Evolutionary conservation across 1,140 invertebrate species (phyloP).

Genomic region (Holcopasites calliopsidis): DNA sequence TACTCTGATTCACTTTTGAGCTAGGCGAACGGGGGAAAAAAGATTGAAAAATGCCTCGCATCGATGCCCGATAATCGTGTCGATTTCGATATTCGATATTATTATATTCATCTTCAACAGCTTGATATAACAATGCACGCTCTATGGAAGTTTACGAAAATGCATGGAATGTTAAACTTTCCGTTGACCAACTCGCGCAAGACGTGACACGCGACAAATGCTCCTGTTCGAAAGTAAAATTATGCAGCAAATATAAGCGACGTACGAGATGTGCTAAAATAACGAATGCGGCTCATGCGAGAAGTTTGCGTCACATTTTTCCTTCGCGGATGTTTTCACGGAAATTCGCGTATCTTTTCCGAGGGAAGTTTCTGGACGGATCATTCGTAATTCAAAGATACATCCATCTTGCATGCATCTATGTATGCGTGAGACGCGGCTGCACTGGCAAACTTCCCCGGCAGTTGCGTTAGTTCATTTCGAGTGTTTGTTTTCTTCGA

Average conservation of each 20-base stretch:
- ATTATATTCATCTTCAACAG: no score
- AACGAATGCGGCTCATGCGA: neutral
- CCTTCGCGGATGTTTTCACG: conserved; percentile 6
- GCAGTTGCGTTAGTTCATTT: conserved; percentile 39
- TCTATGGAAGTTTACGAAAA: no score
- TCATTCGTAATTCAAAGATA: conserved; percentile 42
- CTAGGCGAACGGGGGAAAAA: no score
- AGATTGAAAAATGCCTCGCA: no score
- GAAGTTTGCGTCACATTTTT: conserved; percentile 1
- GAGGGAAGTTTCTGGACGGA: conserved; percentile 14
- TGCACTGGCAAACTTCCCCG: conserved; percentile 22
- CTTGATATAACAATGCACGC: no score
- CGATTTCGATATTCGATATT: no score
- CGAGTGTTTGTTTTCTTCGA: conserved; percentile 49
- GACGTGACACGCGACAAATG: no score
- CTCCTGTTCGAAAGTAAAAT: conserved; percentile 12
- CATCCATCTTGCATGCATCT: conserved; percentile 13
- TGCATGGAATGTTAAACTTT: no score
- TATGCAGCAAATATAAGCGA: neutral
- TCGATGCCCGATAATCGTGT: no score
- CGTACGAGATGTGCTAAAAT: conserved; percentile 16
- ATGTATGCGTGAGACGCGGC: conserved; percentile 22
- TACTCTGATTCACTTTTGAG: neutral
- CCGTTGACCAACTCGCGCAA: no score
- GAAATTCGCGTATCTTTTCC: conserved; percentile 17